Base-by-base conservation (phyloP, 2,113 vertebrate genomes). In the Nansenia antarctica region DNA sequence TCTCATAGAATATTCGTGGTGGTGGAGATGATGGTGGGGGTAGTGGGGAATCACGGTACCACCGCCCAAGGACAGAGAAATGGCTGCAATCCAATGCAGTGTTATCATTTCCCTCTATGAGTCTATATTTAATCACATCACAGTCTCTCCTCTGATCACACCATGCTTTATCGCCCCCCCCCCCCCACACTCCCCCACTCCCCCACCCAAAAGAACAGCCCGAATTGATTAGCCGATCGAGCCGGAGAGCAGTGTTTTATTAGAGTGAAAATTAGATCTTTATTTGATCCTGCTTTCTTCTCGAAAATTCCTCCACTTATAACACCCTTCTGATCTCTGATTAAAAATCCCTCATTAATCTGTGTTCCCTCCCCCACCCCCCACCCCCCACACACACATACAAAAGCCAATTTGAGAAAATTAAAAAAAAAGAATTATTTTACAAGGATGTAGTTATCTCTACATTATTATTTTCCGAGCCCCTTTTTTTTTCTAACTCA, bases 401-500 rank as follows among this genome's bases (percentile, higher is more conserved):
- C 27, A 84, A 88, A 88, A 86, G 72, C 45, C 73, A 78, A 87
- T 89, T 87, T 87, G 71, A 83, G 82, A 82, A 84, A 85, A 87
- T 89, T 79, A 76, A 83, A 87, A 88, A 84, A 70, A n/a, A n/a
- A n/a, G n/a, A n/a, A n/a, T n/a, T 82, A 53, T 79, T 82, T 80
- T 80, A 71, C 82, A 88, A 73, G 68, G 24, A 77, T 82, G 77
- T 77, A 78, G 65, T 87, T 84, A 88, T 91, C 90, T 74, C 64
- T 52, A 54, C 70, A 2, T 34, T 7, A 27, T 34, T 60, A 31
- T 52, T 80, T 73, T 74, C 72, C 57, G 26, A 65, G 26, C 14
- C 81, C 86, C 71, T 77, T 84, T 79, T 91, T 90, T 89, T 85
- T 86, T 86, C 84, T 79, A 82, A 73, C 82, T 85, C 79, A 79